A percentile compares a stretch with the other conserved stretches of the same genome.
Conservation (phyloP, 2,113 vertebrate species). For the Lepisosteus oculatus region DNA sequence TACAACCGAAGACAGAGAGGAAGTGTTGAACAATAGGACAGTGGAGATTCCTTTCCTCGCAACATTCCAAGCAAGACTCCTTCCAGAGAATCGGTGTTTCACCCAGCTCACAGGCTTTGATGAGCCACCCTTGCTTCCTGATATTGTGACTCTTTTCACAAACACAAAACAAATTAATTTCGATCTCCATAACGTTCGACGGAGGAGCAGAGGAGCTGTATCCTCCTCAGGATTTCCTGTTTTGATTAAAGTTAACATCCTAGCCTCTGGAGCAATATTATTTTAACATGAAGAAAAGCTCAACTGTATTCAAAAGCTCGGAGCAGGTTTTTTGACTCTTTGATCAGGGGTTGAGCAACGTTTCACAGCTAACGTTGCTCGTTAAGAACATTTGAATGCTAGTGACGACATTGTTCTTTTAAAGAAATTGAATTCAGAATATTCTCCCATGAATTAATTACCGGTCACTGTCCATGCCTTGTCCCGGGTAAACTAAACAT, state of each 20-base stretch:
- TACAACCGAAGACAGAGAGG: conserved; percentile 81
- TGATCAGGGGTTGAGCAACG: background rate
- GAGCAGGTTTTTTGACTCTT: too few species aligned
- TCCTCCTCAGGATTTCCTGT: conserved; percentile 98
- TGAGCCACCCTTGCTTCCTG: conserved; percentile 98
- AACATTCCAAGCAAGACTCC: conserved; percentile 85
- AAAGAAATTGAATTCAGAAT: background rate
- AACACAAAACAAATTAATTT: conserved; percentile 78
- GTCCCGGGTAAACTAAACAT: too few species aligned
- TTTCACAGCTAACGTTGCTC: conserved; percentile 30
- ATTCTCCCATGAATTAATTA: too few species aligned
- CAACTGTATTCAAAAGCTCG: conserved; percentile 1
- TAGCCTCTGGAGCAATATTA: conserved; percentile 91
- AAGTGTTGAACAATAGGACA: conserved; percentile 96
- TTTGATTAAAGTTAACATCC: conserved; percentile 98
- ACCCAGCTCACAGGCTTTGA: conserved; percentile 82
- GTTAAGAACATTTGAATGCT: conserved; percentile 46
- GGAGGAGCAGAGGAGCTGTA: conserved; percentile 71
- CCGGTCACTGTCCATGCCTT: background rate
- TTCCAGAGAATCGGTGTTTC: conserved; percentile 78
- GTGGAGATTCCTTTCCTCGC: conserved; percentile 96
- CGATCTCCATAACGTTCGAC: conserved; percentile 65
- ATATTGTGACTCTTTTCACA: conserved; percentile 92
- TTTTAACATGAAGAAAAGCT: conserved; percentile 75
- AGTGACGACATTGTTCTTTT: background rate